Evolutionary conservation across 2,888 invertebrate species (phyloP), one percentile per base, ranked within the genome.

Genomic region (Kryphioiulus occultus): DNA sequence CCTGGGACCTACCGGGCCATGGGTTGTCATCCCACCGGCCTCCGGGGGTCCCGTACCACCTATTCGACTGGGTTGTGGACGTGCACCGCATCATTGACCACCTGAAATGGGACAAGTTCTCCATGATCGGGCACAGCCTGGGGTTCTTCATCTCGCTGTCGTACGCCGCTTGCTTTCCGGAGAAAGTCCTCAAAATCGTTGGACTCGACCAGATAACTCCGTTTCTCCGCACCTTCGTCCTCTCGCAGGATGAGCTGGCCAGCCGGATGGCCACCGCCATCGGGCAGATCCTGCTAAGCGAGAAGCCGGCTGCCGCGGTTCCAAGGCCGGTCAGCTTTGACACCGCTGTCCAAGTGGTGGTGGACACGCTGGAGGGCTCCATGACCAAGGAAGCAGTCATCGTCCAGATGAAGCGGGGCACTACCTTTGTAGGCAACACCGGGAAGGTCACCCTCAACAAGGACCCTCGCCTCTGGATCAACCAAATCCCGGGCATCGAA

Each of bases 41-140:
- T 0, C 91, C 92, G 86, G 95, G 95, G 32, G 91, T 93, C 42
- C 91, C 91, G 92, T 97, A 95, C 91, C 93, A 96, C 88, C 95
- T 95, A 92, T 96, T 96, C 95, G 96, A 97, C 90, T 95, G 95
- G n/a, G 93, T 96, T n/a, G 92, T 94, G 19, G 91, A 95, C 0
- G 92, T 97, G 39, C 93, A 96, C 89, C 93, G 96, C 90, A 95
- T 97, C 88, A 93, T 95, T 1, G 94, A 95, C 89, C 93, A 95
- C 91, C 96, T 94, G 91, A 94, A 95, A 86, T 97, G 97, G 96
- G 17, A 3, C n/a, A 12, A 95, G 90, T 93, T 97, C 78, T 94
- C 93, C 17, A 92, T 97, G 4, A 92, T 97, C 92, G 97, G 97
- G 0, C 90, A 90, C 89, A 90, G 90, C 32, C 88, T 90, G 89